These are phyloP conservation scores for Accipiter virgatus DNA, from an alignment of 2,113 vertebrate genomes.

Conservation along the genomic window DNA sequence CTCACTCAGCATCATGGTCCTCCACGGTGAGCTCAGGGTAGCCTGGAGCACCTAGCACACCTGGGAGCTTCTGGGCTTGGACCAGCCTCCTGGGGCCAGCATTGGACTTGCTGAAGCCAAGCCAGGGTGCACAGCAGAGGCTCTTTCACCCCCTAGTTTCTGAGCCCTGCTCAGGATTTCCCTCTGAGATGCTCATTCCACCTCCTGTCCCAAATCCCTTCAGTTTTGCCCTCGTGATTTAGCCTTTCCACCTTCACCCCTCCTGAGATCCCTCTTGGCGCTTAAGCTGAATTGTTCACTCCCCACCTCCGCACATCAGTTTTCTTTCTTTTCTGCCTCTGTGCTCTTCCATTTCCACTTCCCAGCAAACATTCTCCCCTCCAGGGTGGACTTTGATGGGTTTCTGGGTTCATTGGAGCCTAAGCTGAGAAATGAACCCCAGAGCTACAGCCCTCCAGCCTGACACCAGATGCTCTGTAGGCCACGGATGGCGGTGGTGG, in stretches of 20 bases:
- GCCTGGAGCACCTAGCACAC: neutral
- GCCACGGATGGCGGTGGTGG: fast-evolving
- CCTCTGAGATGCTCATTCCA: neutral
- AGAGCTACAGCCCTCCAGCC: neutral
- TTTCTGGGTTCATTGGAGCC: neutral
- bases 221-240: neutral
- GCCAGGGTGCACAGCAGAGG: neutral
- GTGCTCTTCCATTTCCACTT: neutral
- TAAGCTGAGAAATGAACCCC: neutral
- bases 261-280: neutral
- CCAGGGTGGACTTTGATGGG: neutral
- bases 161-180: neutral
- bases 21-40: fast-evolving
- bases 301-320: neutral
- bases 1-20: neutral
- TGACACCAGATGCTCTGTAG: neutral
- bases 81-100: neutral
- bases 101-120: neutral
- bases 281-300: neutral
- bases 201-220: neutral
- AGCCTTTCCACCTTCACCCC: neutral
- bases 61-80: neutral
- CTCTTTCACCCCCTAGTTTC: neutral
- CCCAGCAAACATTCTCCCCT: neutral
- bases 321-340: neutral